phyloP scores from a whole-genome alignment of 2,888 invertebrate species.

The Tromatobia lineatoria region DNA sequence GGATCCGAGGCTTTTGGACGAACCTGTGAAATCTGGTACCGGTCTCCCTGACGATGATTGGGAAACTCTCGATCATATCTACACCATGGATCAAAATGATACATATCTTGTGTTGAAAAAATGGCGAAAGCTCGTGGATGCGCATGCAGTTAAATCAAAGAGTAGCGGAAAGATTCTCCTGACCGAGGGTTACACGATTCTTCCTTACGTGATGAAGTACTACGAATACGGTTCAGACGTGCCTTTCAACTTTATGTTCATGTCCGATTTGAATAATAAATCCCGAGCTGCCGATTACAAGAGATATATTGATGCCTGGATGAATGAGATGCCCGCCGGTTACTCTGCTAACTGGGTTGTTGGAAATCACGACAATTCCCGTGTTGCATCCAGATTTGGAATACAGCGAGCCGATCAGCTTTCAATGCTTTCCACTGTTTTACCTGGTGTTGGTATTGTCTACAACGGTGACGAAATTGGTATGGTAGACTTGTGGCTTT shows the following conservation, averaged over 20 bases:
- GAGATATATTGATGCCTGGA: slow-evolving; percentile 87
- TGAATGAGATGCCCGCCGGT: slow-evolving; percentile 87
- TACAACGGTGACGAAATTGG: slow-evolving; percentile 95
- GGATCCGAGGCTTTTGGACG: slow-evolving; percentile 76
- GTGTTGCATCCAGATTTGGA: slow-evolving; percentile 86
- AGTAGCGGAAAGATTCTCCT: slow-evolving; percentile 86
- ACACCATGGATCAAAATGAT: slow-evolving; percentile 81
- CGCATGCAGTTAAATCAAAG: slow-evolving; percentile 86
- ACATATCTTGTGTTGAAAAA: slow-evolving; percentile 85
- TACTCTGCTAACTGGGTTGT: slow-evolving; percentile 91
- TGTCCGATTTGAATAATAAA: slow-evolving; percentile 82
- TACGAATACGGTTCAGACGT: slow-evolving; percentile 85
- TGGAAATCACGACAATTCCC: slow-evolving; percentile 87
- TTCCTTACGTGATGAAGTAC: slow-evolving; percentile 87
- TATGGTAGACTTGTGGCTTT: slow-evolving; percentile 89
- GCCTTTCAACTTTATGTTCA: slow-evolving; percentile 90
- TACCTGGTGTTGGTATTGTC: slow-evolving; percentile 89
- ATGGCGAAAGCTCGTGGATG: slow-evolving; percentile 88
- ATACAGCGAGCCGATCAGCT: slow-evolving; percentile 86
- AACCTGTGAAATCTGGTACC: slow-evolving; percentile 75
- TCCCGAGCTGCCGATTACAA: slow-evolving; percentile 87
- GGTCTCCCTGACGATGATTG: slow-evolving; percentile 76
- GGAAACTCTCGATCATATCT: slow-evolving; percentile 81
- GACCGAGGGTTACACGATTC: slow-evolving; percentile 88
- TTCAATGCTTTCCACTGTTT: slow-evolving; percentile 87